A percentile compares a stretch with the other conserved stretches of the same genome.
Evolutionary conservation across 2,888 invertebrate genomes (phyloP).

Genomic region (Melikaiella ostensackeni): DNA sequence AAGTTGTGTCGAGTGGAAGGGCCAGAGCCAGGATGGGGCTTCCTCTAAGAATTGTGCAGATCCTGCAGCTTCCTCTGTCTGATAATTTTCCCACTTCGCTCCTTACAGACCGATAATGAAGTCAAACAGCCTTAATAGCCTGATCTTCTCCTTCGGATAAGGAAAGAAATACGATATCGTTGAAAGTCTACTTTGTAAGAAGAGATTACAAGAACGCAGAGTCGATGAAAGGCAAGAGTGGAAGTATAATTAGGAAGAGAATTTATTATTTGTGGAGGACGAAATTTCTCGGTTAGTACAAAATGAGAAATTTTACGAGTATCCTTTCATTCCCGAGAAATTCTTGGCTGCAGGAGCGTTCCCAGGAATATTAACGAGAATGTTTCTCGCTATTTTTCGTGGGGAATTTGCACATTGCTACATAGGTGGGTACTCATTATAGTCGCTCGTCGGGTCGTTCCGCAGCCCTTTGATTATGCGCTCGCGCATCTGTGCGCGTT

Average conservation of each 20-base stretch:
- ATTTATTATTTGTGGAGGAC: conserved; percentile 38
- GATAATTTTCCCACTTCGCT: too few species aligned
- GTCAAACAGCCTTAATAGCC: not conserved
- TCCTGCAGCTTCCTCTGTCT: too few species aligned
- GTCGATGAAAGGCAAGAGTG: conserved; percentile 1
- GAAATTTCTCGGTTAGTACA: conserved; percentile 36
- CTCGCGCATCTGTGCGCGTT: conserved; percentile 40
- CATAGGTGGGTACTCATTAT: conserved; percentile 40
- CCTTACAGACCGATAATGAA: not conserved
- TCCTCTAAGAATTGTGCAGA: too few species aligned
- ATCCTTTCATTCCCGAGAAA: conserved; percentile 33
- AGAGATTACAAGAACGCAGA: conserved; percentile 14
- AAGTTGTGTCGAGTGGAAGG: not conserved
- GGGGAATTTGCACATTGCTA: conserved; percentile 35
- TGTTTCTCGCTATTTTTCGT: conserved; percentile 40
- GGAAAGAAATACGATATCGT: conserved; percentile 22
- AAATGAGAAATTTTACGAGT: conserved; percentile 40
- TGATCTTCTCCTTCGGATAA: conserved; percentile 7
- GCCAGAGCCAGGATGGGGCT: too few species aligned
- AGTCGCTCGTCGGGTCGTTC: conserved; percentile 39
- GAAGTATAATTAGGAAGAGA: conserved; percentile 27
- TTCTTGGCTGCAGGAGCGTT: conserved; percentile 26
- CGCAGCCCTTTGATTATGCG: conserved; percentile 39
- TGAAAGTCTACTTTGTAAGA: conserved; percentile 16
- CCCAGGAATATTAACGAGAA: conserved; percentile 40